Evolutionary conservation across 1,140 invertebrate genomes (phyloP).

Genomic region (Ooceraea biroi): DNA sequence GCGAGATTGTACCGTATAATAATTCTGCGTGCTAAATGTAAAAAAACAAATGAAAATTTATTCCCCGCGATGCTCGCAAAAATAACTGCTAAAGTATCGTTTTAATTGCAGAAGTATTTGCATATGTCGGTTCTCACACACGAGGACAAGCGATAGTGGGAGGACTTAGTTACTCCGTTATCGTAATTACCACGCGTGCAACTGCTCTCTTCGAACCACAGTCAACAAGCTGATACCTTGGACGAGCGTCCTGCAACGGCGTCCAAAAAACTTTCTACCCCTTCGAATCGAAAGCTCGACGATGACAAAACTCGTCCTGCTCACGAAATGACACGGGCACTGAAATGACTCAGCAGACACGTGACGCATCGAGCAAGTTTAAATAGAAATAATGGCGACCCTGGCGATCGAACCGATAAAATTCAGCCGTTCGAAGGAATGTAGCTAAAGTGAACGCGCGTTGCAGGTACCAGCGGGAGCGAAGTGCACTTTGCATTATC

Average conservation of each 20-base stretch:
- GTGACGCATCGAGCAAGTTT: slow-evolving; percentile 76
- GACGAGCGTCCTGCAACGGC: too few species aligned
- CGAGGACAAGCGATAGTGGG: not conserved
- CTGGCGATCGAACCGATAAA: slow-evolving; percentile 74
- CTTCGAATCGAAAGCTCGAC: not conserved
- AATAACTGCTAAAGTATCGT: too few species aligned
- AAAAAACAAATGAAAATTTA: not conserved
- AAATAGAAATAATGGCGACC: slow-evolving; percentile 79
- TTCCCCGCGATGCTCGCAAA: not conserved
- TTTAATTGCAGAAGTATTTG: not conserved
- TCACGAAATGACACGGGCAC: slow-evolving; percentile 62
- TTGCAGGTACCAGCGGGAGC: slow-evolving; percentile 5
- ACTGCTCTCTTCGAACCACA: too few species aligned
- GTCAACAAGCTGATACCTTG: too few species aligned
- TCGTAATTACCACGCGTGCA: not conserved
- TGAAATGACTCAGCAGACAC: slow-evolving; percentile 74
- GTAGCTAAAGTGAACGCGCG: slow-evolving; percentile 22
- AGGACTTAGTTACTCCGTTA: not conserved
- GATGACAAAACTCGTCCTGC: slow-evolving; percentile 4
- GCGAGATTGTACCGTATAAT: not conserved
- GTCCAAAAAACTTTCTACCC: too few species aligned
- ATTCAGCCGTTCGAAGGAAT: slow-evolving; percentile 64
- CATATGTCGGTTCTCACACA: not conserved
- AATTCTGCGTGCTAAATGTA: not conserved
- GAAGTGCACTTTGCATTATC: slow-evolving; percentile 3